phyloP scores from a whole-genome alignment of 2,797 vertebrate species.

The Rhynchotus rufescens region DNA sequence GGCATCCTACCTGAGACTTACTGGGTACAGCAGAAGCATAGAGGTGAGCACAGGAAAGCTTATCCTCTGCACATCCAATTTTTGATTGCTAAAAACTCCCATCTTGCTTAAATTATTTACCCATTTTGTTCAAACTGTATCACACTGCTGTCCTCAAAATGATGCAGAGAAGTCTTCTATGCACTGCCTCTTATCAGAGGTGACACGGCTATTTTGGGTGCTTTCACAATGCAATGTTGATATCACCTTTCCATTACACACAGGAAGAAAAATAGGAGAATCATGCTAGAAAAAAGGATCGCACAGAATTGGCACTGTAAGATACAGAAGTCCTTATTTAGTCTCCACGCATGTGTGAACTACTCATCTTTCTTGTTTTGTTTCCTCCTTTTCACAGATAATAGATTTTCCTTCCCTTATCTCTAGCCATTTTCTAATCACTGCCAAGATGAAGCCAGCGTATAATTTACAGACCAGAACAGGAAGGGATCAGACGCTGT shows the following conservation, averaged over 20 bases:
- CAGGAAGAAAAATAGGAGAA: not conserved
- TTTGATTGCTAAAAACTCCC: not conserved
- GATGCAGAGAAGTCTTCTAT: not conserved
- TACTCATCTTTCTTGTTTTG: not conserved
- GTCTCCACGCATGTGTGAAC: not conserved
- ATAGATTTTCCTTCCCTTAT: not conserved
- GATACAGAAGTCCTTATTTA: not conserved
- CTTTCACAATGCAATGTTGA: not conserved
- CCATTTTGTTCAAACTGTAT: not conserved
- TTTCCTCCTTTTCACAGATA: not conserved
- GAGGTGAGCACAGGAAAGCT: not conserved
- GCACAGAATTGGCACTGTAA: not conserved
- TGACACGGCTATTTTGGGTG: not conserved
- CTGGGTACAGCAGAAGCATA: not conserved
- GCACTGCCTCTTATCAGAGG: not conserved
- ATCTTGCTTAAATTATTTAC: fast-evolving
- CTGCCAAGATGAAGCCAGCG: not conserved
- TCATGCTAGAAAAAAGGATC: not conserved
- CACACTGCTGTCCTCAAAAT: not conserved
- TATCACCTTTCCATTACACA: fast-evolving
- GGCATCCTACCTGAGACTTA: not conserved
- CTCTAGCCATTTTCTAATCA: not conserved
- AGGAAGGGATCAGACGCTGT: not conserved
- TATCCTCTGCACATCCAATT: not conserved
- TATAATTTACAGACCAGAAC: not conserved